phyloP scores from a whole-genome alignment of 2,888 invertebrate species.

The Cephus runcator region DNA sequence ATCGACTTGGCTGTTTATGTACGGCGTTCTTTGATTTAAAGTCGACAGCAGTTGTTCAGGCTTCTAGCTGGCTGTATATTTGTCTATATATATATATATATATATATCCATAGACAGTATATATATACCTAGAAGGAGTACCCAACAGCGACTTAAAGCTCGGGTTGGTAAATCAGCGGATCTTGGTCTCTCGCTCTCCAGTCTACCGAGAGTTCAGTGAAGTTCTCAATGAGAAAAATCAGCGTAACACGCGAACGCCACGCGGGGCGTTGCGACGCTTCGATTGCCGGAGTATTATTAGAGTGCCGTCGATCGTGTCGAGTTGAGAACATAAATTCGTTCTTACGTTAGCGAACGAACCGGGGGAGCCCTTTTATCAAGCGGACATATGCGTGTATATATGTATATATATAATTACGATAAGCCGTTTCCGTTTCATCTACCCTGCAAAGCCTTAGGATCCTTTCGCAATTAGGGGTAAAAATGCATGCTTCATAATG shows the following conservation, averaged over 20 bases:
- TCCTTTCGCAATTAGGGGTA: neutral
- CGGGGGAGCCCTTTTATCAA: neutral
- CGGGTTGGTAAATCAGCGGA: neutral
- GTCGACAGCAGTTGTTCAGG: neutral
- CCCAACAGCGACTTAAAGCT: neutral
- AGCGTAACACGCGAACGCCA: neutral
- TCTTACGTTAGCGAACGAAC: neutral
- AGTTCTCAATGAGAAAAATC: neutral
- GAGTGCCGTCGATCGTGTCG: neutral
- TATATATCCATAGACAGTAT: neutral
- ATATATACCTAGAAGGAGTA: neutral
- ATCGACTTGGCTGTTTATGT: slow-evolving; percentile 9
- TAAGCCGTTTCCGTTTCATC: neutral
- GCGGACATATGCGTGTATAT: neutral
- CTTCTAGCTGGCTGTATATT: slow-evolving; percentile 1
- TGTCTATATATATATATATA: neutral
- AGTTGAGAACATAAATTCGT: neutral
- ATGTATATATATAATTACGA: neutral
- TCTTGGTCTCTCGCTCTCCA: neutral
- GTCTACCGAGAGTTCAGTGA: neutral
- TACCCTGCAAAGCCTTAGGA: neutral
- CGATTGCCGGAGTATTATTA: neutral
- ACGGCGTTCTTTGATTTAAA: neutral
- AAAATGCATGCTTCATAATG: neutral
- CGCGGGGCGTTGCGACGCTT: neutral